Base-by-base conservation (phyloP, 2,113 vertebrate genomes). In the Notothenia coriiceps region DNA sequence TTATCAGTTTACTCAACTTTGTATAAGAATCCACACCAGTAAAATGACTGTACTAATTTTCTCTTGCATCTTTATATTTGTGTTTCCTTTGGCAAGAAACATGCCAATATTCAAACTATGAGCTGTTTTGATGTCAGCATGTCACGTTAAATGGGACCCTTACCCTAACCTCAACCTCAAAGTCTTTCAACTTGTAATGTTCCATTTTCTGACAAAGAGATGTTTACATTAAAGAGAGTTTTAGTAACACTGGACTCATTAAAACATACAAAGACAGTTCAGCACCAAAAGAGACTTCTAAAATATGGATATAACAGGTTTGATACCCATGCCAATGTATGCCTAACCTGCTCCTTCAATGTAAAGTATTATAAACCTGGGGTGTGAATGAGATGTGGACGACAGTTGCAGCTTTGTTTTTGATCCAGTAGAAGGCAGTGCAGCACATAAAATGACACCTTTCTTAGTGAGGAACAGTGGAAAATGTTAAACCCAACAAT, bases 341-440 rank as follows among this genome's bases (percentile, higher is more conserved):
- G 44, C 8, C 18, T 13, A 33, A 49, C 18, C n/a, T 22, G 18
- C n/a, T 60, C 6, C 1, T 10, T 59, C 15, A 60, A 10, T 0
- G 40, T 71, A 11, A 59, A 67, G 1, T 56, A 22, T 51, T 12
- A 17, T 66, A 61, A 9, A 0, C 44, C 12, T 4, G 3, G 0
- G 13, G 15, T 12, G 10, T n/a, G 11, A 20, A 20, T 29, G 63
- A 22, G 62, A 57, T 18, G 54, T 40, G 52, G 13, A 3, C 4
- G 43, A 25, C 25, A 54, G 61, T 1, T 86, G 85, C 12, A 80
- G 14, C 20, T 5, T 7, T 25, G 29, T 49, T 35, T 74, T 17
- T 49, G 2, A 61, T 69, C 89, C 92, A 89, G 80, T 10, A 91
- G 92, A 70, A 7, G 89, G 89, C 88, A 83, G 86, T 15, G 82